Conservation (phyloP, 2,797 vertebrate species). For the Chelidonichthys spinosus region DNA sequence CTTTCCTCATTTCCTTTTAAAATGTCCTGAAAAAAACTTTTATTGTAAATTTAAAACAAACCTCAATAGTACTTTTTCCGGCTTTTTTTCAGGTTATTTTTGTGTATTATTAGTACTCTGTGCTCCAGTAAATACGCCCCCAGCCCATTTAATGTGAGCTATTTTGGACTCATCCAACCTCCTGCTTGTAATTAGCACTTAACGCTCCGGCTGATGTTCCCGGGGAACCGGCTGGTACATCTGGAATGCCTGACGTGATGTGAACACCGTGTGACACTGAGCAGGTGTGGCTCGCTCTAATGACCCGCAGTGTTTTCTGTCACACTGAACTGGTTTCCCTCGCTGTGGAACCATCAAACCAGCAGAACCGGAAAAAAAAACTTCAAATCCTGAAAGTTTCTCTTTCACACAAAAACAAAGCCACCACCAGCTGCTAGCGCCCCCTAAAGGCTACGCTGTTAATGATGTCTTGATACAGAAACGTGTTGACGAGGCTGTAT, state of each 20-base stretch:
- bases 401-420: neutral
- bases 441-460: no score
- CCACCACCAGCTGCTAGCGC: neutral
- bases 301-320: slow-evolving; percentile 1
- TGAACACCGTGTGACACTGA: neutral
- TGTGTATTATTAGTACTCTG: no score
- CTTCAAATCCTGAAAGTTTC: neutral
- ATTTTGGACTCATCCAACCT: neutral
- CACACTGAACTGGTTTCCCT: neutral
- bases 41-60: no score
- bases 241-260: neutral
- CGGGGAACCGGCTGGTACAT: neutral
- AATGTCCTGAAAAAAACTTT: no score
- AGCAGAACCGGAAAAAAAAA: neutral
- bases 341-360: neutral
- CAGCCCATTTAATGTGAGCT: neutral
- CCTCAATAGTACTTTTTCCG: no score
- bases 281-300: neutral
- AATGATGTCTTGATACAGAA: no score
- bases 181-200: neutral
- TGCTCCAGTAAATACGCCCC: no score
- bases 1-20: no score
- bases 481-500: neutral
- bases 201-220: neutral
- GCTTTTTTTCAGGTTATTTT: no score